A percentile compares a stretch with the other conserved stretches of the same genome.
phyloP scores from a whole-genome alignment of 2,797 vertebrate genomes.

The Myripristis murdjan region DNA sequence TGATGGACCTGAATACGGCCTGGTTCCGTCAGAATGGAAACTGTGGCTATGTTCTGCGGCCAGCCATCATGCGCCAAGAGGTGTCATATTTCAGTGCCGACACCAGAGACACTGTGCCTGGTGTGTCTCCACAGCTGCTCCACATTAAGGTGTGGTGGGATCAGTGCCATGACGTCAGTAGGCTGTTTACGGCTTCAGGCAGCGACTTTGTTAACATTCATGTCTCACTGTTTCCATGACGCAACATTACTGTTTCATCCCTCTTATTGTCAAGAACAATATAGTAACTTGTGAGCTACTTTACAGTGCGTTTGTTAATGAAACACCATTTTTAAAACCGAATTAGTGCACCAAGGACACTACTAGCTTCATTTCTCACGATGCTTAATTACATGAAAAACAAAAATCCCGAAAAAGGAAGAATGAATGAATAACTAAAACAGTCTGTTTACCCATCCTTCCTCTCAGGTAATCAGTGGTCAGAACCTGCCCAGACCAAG shows the following conservation, averaged over 20 bases:
- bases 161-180: neutral
- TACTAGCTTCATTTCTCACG: no score
- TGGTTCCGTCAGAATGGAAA: conserved; percentile 96
- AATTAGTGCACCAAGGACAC: no score
- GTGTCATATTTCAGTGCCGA: conserved; percentile 96
- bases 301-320: neutral
- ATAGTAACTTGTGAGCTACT: neutral
- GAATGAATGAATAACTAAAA: neutral
- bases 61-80: conserved; percentile 95
- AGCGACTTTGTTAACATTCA: neutral
- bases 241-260: neutral
- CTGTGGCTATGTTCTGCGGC: conserved; percentile 93
- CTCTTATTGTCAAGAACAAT: neutral
- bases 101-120: conserved; percentile 93
- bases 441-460: neutral
- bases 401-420: neutral
- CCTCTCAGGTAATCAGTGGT: conserved; percentile 90
- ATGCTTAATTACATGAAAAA: no score
- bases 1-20: conserved; percentile 96
- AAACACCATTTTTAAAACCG: neutral
- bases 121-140: conserved; percentile 95
- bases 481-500: conserved; percentile 95
- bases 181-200: neutral
- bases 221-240: neutral
- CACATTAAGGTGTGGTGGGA: conserved; percentile 88